phyloP scores from a whole-genome alignment of 2,113 vertebrate species.

The Chamaea fasciata region DNA sequence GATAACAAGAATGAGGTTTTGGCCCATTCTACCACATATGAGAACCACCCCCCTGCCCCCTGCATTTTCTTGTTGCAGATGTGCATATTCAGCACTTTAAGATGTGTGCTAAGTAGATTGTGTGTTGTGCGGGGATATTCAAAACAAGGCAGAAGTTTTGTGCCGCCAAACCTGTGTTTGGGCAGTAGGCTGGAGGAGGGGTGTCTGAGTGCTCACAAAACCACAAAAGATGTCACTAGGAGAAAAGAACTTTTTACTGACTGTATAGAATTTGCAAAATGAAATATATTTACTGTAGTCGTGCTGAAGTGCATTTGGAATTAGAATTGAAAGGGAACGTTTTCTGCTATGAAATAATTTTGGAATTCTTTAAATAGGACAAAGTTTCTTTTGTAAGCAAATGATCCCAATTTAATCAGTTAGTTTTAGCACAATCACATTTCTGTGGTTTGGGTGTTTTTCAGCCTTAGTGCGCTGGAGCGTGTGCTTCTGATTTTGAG shows the following conservation, averaged over 20 bases:
- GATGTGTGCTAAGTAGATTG: background rate
- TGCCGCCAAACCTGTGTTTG: background rate
- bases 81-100: background rate
- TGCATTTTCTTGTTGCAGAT: background rate
- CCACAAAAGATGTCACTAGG: background rate
- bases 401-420: background rate
- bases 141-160: background rate
- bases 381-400: background rate
- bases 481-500: background rate
- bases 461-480: background rate
- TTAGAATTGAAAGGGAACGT: background rate
- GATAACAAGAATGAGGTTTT: background rate
- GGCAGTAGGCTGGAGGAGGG: background rate
- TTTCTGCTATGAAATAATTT: background rate
- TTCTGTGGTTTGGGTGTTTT: background rate
- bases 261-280: background rate
- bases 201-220: background rate
- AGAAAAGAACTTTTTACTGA: background rate
- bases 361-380: background rate
- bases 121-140: rapidly evolving
- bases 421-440: background rate
- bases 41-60: background rate
- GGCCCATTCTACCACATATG: background rate
- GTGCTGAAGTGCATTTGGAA: background rate
- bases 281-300: background rate